Percentiles rank a stretch among this genome's conserved stretches.
phyloP scores from a whole-genome alignment of 2,888 invertebrate species.

The Keiferia lycopersicella region DNA sequence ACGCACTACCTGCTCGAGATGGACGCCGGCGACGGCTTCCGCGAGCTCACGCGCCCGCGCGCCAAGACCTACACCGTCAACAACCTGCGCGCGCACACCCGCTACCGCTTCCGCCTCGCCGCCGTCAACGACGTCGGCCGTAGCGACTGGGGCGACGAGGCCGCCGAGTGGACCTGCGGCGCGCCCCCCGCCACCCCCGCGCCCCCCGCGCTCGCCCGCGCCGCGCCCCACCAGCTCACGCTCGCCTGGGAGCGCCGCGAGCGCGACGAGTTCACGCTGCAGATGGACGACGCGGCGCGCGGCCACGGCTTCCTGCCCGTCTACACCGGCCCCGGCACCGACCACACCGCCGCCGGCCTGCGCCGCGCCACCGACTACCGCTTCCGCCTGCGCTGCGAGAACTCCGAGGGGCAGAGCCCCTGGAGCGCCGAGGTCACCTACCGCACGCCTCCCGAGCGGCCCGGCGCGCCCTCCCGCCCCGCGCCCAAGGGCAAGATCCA shows the following conservation, averaged over 20 bases:
- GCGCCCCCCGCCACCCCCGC: constrained; percentile 89
- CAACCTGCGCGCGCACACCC: constrained; percentile 89
- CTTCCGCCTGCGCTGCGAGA: constrained; percentile 90
- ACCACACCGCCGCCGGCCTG: constrained; percentile 85
- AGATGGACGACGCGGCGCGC: constrained; percentile 86
- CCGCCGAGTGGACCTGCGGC: constrained; percentile 86
- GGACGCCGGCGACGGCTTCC: constrained; percentile 87
- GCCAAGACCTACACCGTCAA: constrained; percentile 88
- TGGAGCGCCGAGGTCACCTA: constrained; percentile 91
- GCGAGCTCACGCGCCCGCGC: constrained; percentile 87
- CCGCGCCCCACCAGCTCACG: constrained; percentile 83
- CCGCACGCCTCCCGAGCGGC: constrained; percentile 89
- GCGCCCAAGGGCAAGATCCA: constrained; percentile 90
- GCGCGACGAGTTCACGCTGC: constrained; percentile 91
- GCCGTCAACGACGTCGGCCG: constrained; percentile 91
- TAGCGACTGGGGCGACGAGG: constrained; percentile 85
- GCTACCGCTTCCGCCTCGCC: constrained; percentile 90
- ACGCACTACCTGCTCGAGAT: constrained; percentile 89
- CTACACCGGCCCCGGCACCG: constrained; percentile 88
- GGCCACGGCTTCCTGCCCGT: constrained; percentile 90
- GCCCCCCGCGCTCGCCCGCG: constrained; percentile 86
- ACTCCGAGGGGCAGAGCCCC: constrained; percentile 90
- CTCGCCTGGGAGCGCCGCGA: constrained; percentile 89
- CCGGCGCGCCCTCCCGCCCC: constrained; percentile 89
- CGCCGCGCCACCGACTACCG: constrained; percentile 89